A percentile compares a stretch with the other conserved stretches of the same genome.
Evolutionary conservation across 1,140 invertebrate species (phyloP).

Genomic region (Pseudoatta argentina): DNA sequence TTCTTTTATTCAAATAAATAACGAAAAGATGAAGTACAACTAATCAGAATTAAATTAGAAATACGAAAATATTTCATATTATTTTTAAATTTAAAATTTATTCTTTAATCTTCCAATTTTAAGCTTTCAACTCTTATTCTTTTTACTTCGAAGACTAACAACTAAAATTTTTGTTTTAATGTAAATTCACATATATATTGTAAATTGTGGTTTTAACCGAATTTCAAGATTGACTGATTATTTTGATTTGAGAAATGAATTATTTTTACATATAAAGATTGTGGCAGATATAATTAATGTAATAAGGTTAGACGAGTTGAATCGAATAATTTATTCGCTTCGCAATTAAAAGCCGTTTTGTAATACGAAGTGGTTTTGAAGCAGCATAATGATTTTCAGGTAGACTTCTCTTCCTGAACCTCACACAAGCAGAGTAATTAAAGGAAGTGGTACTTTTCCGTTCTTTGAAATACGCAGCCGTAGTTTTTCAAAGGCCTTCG

Average conservation of each 20-base stretch:
- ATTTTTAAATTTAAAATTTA: neutral
- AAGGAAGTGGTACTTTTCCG: conserved; percentile 61
- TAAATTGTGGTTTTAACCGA: neutral
- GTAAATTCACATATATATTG: neutral
- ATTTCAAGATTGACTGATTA: conserved; percentile 23
- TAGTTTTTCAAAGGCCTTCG: conserved; percentile 53
- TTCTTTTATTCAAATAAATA: neutral
- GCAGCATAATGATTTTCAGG: conserved; percentile 56
- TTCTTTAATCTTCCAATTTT: neutral
- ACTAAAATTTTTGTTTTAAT: conserved; percentile 2
- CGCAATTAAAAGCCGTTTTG: conserved; percentile 52
- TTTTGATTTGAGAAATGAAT: neutral
- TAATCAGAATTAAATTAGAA: neutral
- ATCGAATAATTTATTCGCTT: conserved; percentile 51
- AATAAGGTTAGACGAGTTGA: conserved; percentile 12
- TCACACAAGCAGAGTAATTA: conserved; percentile 62
- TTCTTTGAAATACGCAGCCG: conserved; percentile 56
- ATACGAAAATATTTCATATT: neutral
- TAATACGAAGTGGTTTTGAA: conserved; percentile 53
- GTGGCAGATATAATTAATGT: conserved; percentile 30
- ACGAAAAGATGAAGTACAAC: neutral
- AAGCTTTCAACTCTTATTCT: neutral
- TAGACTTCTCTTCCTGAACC: conserved; percentile 37
- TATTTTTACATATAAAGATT: conserved; percentile 26
- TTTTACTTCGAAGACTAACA: neutral